Conservation (phyloP, 1,140 invertebrate species). For the Ephestia elutella region DNA sequence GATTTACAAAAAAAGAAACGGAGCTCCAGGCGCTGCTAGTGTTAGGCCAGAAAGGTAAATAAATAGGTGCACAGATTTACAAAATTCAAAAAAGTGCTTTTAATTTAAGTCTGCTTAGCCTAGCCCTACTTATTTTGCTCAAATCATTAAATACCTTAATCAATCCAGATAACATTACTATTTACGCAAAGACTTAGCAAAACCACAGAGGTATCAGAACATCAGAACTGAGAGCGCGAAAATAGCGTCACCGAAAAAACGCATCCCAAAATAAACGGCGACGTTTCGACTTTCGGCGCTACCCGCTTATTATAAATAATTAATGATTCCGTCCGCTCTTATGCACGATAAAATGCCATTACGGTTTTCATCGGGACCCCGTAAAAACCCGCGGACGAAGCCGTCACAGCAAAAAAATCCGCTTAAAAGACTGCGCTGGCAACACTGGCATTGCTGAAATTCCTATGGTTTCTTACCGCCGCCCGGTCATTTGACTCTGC, state of each 20-base stretch:
- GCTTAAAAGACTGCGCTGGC: conserved; percentile 61
- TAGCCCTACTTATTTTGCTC: no score
- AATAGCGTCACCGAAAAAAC: conserved; percentile 18
- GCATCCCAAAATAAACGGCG: conserved; percentile 31
- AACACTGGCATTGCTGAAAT: conserved; percentile 55
- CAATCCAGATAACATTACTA: no score
- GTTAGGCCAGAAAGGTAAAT: no score
- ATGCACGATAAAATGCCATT: conserved; percentile 73
- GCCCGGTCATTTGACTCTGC: conserved; percentile 63
- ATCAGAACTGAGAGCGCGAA: background rate
- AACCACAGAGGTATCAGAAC: no score
- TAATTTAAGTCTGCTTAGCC: no score
- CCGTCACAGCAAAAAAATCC: conserved; percentile 50
- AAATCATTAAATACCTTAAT: no score
- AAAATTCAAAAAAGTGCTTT: no score
- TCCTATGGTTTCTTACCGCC: conserved; percentile 61
- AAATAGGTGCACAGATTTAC: no score
- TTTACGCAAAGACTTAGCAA: no score
- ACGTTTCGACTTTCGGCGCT: conserved; percentile 36
- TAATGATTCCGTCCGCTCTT: conserved; percentile 68
- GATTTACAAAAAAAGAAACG: no score
- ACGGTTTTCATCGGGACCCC: conserved; percentile 66
- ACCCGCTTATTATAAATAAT: conserved; percentile 71
- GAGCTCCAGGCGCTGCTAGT: no score
- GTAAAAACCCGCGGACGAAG: conserved; percentile 61